Base-by-base conservation (phyloP, 2,888 invertebrate species). In the Lasioglossum villosulum region DNA sequence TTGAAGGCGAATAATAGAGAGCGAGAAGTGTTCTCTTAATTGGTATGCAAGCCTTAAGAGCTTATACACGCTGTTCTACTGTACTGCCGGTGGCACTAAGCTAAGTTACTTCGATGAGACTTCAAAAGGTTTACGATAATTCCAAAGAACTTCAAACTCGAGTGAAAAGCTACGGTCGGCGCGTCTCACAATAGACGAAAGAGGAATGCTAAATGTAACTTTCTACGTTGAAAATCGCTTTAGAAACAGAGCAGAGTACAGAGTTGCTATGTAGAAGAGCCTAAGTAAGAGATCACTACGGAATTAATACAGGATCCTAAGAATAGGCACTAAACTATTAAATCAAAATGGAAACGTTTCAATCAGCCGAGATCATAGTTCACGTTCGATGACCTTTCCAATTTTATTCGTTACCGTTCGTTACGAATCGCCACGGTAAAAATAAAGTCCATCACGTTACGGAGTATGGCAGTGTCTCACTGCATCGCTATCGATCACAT, bases 41-140 rank as follows among this genome's bases (percentile, higher is more conserved):
- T 88, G 86, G 83, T 89, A 89, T 90, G 90, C 90, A 80, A 90
- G 87, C 81, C 86, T 90, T 81, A 84, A 90, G 89, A 87, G 89
- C 84, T 86, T 84, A 83, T 88, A 89, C 66, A 88, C 89, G 88
- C 81, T 86, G 34, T 79, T 89, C 89, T 89, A 89, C 81, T 82
- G 85, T 80, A 88, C 81, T 86, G 87, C 79, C 79, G 81, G 77
- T 23, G 86, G 72, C 85, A 83, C 89, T 86, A 90, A 83, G 75
- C 89, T 84, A 89, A 78, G 78, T 90, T 87, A 84, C 87, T 88
- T 89, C 68, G 79, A 80, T 71, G 63, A 84, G 83, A 83, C 66
- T 83, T 45, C n/a, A n/a, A 78, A 83, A 82, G 59, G 78, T 72
- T 78, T 70, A 70, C 70, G 74, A 75, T 45, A 59, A 56, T n/a